phyloP scores from a whole-genome alignment of 2,113 vertebrate genomes.

The Cyprichromis sp. region DNA sequence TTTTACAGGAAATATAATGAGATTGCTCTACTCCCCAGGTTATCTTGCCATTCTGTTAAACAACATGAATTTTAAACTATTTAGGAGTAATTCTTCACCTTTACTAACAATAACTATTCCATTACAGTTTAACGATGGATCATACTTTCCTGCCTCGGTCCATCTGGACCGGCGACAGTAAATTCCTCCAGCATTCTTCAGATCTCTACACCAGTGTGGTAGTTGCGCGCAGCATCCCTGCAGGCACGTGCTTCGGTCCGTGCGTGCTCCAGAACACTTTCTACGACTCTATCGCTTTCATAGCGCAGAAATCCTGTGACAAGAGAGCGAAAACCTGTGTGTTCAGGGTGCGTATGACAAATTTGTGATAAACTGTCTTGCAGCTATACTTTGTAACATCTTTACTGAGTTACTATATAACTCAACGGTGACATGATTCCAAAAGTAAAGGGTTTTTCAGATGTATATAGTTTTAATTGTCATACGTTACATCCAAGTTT shows the following conservation, averaged over 20 bases:
- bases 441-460: neutral
- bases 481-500: neutral
- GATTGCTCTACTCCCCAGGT: neutral
- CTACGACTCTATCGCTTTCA: constrained; percentile 84
- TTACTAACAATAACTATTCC: neutral
- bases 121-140: constrained; percentile 72
- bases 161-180: constrained; percentile 77
- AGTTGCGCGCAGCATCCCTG: constrained; percentile 79
- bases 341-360: constrained; percentile 73
- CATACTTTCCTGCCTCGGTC: constrained; percentile 72
- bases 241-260: constrained; percentile 79
- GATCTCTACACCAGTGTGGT: constrained; percentile 78
- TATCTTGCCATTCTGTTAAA: neutral
- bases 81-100: neutral
- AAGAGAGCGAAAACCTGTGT: constrained; percentile 73
- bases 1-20: neutral
- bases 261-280: constrained; percentile 79
- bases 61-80: neutral
- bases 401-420: neutral
- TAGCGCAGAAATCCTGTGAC: constrained; percentile 81
- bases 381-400: neutral
- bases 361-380: neutral
- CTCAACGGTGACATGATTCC: neutral
- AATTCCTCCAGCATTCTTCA: constrained; percentile 75
- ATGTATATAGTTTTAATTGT: neutral